Base-by-base conservation (phyloP, 1,140 invertebrate species). In the Heliothis virescens region DNA sequence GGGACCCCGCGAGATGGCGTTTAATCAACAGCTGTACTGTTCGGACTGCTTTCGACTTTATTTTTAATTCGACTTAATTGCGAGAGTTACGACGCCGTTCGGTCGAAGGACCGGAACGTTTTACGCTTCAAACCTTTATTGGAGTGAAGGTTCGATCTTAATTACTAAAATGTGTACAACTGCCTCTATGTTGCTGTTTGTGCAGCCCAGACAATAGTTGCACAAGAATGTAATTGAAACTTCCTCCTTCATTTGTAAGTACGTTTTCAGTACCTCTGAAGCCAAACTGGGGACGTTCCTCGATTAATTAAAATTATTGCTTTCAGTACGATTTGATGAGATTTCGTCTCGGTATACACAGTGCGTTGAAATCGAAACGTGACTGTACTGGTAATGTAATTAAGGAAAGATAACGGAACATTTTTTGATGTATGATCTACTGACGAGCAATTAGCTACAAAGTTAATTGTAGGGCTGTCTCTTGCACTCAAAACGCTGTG, bases 221-320 rank as follows among this genome's bases (percentile, higher is more conserved):
- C 89, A 90, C 89, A 90, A 90, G 92, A 94, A 94, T 92, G 93
- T 94, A 94, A 94, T 94, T 94, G 92, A 94, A 94, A 92, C 86
- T 92, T 94, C 91, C 85, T 88, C 89, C 85, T 92, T 93, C 91
- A 92, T 93, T 93, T 91, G 90, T 91, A 89, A 91, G 87, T 90
- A 88, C 86, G 88, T 89, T 93, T 91, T 85, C 88, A 91, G 88
- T 86, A 79, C 21, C 16, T 80, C 78, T 76, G 48, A 83, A 47
- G 53, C 34, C 13, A 59, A 48, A 65, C n/a, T 53, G 3, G 41
- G 26, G 47, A 52, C 12, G 48, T 60, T 59, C 34, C 41, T 11
- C 21, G 15, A 41, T 60, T 60, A 60, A 48, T n/a, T 74, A 50
- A 74, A 72, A 72, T 72, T 18, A 55, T 72, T 72, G n/a, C 52